phyloP scores from a whole-genome alignment of 2,888 invertebrate species.

The Tinea pellionella region DNA sequence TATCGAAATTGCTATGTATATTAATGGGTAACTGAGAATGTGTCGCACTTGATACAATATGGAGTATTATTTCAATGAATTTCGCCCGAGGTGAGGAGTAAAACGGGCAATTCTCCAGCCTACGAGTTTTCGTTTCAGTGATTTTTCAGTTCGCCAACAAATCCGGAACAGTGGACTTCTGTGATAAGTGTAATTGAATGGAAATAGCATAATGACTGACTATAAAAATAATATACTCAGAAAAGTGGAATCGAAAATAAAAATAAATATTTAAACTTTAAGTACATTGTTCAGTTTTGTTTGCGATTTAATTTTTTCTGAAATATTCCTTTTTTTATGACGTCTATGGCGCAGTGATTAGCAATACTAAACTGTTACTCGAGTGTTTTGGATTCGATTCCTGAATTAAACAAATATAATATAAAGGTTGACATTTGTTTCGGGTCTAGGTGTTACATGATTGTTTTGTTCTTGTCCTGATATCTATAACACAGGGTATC shows the following conservation, averaged over 20 bases:
- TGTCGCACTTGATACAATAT: neutral
- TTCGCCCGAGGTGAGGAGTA: constrained; percentile 34
- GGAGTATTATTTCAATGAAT: constrained; percentile 57
- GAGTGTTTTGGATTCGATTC: too few relatives aligned
- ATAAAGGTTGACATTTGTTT: too few relatives aligned
- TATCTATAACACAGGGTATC: too few relatives aligned
- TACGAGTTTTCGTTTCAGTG: constrained; percentile 5
- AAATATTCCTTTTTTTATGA: too few relatives aligned
- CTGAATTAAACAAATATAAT: too few relatives aligned
- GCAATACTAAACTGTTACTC: too few relatives aligned
- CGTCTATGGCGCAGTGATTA: too few relatives aligned
- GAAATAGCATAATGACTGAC: neutral
- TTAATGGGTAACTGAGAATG: neutral
- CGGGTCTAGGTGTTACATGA: too few relatives aligned
- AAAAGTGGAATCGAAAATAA: neutral
- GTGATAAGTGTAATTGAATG: constrained; percentile 7
- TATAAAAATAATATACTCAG: neutral
- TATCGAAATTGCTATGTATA: neutral
- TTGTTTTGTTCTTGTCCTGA: too few relatives aligned
- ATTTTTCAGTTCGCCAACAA: neutral
- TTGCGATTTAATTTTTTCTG: neutral
- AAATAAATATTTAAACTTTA: neutral
- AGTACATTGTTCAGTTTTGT: neutral
- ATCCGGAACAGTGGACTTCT: neutral
- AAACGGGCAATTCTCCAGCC: constrained; percentile 4